Conservation (phyloP, 2,797 vertebrate species). For the Onychomys arenicola region DNA sequence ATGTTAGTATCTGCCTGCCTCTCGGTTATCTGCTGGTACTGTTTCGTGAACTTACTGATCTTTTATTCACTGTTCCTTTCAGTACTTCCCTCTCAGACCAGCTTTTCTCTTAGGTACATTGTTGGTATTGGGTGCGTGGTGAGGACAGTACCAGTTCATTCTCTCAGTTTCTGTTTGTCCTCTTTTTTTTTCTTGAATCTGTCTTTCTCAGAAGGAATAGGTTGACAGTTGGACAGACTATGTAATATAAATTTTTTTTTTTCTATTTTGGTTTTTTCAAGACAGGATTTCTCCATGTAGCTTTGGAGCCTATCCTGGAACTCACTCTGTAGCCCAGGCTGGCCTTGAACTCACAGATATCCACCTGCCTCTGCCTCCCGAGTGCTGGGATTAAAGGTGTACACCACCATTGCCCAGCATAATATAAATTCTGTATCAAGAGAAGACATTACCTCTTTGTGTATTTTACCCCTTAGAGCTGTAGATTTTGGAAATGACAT, state of each 20-base stretch:
- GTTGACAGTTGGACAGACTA: not conserved
- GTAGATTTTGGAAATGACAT: slow-evolving; percentile 27
- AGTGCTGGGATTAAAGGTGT: no score
- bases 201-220: not conserved
- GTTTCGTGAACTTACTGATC: not conserved
- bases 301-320: no score
- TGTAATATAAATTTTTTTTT: not conserved
- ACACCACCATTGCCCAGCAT: no score
- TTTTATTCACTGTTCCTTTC: not conserved
- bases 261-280: no score
- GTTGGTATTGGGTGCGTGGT: not conserved
- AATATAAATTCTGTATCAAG: not conserved
- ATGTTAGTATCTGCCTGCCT: not conserved
- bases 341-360: no score
- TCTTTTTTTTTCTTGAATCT: slow-evolving; percentile 29
- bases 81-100: not conserved
- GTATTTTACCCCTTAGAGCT: not conserved
- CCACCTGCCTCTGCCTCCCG: no score
- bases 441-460: not conserved
- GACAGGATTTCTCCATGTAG: no score
- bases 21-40: not conserved
- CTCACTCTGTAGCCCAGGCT: no score
- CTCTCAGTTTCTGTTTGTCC: not conserved
- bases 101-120: not conserved
- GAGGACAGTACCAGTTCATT: not conserved